Evolutionary conservation across 2,888 invertebrate genomes (phyloP).

Genomic region (Cepaea hortensis): DNA sequence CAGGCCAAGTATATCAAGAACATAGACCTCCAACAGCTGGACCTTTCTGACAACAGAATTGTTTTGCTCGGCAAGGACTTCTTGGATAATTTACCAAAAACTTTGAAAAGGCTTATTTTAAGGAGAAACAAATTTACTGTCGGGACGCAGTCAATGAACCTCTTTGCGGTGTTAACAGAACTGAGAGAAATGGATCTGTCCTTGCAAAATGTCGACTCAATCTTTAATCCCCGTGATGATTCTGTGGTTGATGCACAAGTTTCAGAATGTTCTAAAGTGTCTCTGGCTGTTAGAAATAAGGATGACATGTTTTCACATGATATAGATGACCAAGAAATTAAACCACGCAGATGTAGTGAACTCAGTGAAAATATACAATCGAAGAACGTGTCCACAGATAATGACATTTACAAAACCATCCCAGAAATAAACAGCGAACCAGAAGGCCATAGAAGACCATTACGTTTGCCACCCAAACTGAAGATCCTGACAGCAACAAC

Average conservation of each 20-base stretch:
- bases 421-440: not conserved
- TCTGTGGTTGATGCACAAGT: too few species aligned
- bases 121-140: constrained; percentile 1
- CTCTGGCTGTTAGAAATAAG: too few species aligned
- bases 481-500: not conserved
- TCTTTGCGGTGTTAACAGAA: too few species aligned
- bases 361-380: too few species aligned
- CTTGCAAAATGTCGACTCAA: not conserved
- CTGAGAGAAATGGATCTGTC: not conserved
- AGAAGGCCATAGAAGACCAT: not conserved
- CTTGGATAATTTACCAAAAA: not conserved
- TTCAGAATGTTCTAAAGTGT: too few species aligned
- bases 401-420: not conserved
- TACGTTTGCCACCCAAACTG: not conserved
- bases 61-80: not conserved
- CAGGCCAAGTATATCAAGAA: too few species aligned
- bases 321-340: too few species aligned
- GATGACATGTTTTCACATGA: too few species aligned
- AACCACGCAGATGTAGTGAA: too few species aligned
- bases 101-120: constrained; percentile 15
- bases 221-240: too few species aligned
- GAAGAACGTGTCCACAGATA: too few species aligned
- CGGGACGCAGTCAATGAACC: not conserved
- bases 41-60: constrained; percentile 7
- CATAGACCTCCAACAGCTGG: too few species aligned